Conservation (phyloP, 2,888 invertebrate genomes). For the Pemphredon lugubris region DNA sequence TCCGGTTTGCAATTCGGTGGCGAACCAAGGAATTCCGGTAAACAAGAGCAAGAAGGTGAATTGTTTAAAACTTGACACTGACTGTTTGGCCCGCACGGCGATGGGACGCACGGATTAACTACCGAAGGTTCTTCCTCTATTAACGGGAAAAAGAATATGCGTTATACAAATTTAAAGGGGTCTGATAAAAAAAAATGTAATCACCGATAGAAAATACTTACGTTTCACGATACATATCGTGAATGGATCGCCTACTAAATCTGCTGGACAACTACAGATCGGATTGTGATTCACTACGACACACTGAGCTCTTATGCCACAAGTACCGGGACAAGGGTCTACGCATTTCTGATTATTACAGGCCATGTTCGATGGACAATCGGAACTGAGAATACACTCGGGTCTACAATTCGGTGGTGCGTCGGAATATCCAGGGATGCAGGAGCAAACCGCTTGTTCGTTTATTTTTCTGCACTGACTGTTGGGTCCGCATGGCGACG, state of each 20-base stretch:
- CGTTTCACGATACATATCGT: constrained; percentile 83
- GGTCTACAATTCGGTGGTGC: constrained; percentile 89
- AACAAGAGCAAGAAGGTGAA: constrained; percentile 84
- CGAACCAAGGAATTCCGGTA: constrained; percentile 87
- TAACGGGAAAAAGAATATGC: background rate
- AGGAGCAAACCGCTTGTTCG: constrained; percentile 87
- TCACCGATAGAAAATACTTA: too few species aligned
- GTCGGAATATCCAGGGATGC: constrained; percentile 87
- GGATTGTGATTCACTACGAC: constrained; percentile 92
- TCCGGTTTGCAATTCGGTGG: constrained; percentile 90
- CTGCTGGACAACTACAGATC: constrained; percentile 89
- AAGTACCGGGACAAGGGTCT: constrained; percentile 90
- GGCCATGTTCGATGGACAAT: constrained; percentile 88
- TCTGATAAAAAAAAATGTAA: too few species aligned
- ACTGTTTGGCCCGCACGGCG: constrained; percentile 82
- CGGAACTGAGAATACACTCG: constrained; percentile 91
- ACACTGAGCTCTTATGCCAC: constrained; percentile 90
- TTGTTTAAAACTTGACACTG: constrained; percentile 86
- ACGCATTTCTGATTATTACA: constrained; percentile 91
- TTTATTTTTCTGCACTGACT: constrained; percentile 87
- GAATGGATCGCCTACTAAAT: constrained; percentile 91
- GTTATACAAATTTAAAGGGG: too few species aligned
- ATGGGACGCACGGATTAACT: constrained; percentile 79
- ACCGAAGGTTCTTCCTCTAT: constrained; percentile 50
- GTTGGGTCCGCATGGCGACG: constrained; percentile 90